These are phyloP conservation scores for Euclidia mi DNA, from an alignment of 2,888 invertebrate genomes.

Conservation along the genomic window DNA sequence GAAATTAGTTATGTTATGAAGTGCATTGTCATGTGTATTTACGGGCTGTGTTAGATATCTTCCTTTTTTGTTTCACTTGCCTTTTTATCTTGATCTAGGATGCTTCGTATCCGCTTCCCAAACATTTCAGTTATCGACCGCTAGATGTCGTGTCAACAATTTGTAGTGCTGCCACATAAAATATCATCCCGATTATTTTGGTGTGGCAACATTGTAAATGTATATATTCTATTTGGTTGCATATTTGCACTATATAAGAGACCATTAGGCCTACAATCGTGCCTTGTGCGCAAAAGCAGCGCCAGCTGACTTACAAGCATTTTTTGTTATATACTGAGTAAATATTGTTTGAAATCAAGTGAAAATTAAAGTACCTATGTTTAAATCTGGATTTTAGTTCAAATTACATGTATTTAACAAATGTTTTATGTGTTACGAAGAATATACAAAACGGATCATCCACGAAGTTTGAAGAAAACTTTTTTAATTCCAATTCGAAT, in stretches of 20 bases:
- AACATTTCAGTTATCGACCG: background rate
- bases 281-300: constrained; percentile 59
- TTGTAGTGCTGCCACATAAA: background rate
- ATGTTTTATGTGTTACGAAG: constrained; percentile 7
- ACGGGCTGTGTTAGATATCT: too few relatives aligned
- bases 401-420: constrained; percentile 20
- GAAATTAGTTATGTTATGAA: too few relatives aligned
- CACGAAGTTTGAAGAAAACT: too few relatives aligned
- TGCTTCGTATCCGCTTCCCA: too few relatives aligned
- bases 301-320: constrained; percentile 10
- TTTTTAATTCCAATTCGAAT: too few relatives aligned
- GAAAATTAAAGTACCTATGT: constrained; percentile 9
- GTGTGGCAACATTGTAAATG: background rate
- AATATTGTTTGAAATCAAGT: constrained; percentile 22
- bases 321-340: constrained; percentile 31
- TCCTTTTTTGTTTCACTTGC: too few relatives aligned
- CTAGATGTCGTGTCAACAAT: background rate
- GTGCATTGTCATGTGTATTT: too few relatives aligned
- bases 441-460: too few relatives aligned
- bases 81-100: too few relatives aligned
- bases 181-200: background rate
- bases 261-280: constrained; percentile 61
- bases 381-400: constrained; percentile 11
- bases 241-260: constrained; percentile 7
- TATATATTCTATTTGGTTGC: constrained; percentile 15